phyloP scores from a whole-genome alignment of 2,113 vertebrate species.

The Scartelaos histophorus region DNA sequence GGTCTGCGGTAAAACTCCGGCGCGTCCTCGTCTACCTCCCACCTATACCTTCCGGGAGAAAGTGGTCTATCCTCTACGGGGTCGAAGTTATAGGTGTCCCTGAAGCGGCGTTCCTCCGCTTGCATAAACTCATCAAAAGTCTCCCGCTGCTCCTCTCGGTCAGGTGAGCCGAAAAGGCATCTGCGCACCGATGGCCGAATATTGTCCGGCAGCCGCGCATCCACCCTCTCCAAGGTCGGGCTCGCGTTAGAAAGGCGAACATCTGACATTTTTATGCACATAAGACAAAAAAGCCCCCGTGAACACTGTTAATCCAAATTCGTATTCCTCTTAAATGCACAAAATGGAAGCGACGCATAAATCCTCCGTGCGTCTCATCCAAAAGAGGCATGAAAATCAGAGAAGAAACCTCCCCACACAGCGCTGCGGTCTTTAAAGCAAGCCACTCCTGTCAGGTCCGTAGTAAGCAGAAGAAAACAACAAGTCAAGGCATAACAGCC shows the following conservation, averaged over 20 bases:
- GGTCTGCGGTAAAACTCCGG: slow-evolving; percentile 88
- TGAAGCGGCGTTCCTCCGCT: slow-evolving; percentile 75
- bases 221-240: slow-evolving; percentile 91
- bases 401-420: slow-evolving; percentile 37
- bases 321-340: slow-evolving; percentile 60
- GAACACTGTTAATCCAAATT: slow-evolving; percentile 42
- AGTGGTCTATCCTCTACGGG: slow-evolving; percentile 82
- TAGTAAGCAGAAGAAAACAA: slow-evolving; percentile 72
- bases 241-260: slow-evolving; percentile 92
- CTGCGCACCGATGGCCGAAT: slow-evolving; percentile 84
- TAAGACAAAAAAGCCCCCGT: slow-evolving; percentile 37
- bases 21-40: slow-evolving; percentile 79
- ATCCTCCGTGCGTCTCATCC: slow-evolving; percentile 59
- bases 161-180: slow-evolving; percentile 86
- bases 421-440: slow-evolving; percentile 35
- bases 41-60: slow-evolving; percentile 79
- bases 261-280: slow-evolving; percentile 88
- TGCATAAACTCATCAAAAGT: slow-evolving; percentile 67
- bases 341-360: slow-evolving; percentile 36
- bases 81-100: slow-evolving; percentile 86
- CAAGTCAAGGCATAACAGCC: slow-evolving; percentile 80
- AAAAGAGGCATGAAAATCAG: slow-evolving; percentile 34
- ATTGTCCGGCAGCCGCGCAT: slow-evolving; percentile 82
- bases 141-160: slow-evolving; percentile 79
- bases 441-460: slow-evolving; percentile 73